phyloP scores from a whole-genome alignment of 1,140 invertebrate species.

The Musca domestica region DNA sequence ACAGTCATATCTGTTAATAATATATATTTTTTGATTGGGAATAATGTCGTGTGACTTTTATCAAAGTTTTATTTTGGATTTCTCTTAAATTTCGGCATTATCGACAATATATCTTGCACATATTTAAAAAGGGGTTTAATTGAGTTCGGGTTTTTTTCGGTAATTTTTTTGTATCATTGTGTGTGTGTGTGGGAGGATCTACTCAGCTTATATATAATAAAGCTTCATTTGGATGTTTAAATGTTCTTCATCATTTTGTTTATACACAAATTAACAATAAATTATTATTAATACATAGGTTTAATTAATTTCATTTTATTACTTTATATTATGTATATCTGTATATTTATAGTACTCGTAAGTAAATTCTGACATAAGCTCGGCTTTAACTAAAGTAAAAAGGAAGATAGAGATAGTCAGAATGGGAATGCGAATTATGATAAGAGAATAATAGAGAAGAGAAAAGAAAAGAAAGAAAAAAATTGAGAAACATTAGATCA shows the following conservation, averaged over 20 bases:
- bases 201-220: slow-evolving; percentile 23
- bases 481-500: background rate
- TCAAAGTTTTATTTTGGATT: too few relatives aligned
- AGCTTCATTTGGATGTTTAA: slow-evolving; percentile 15
- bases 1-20: too few relatives aligned
- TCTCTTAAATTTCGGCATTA: too few relatives aligned
- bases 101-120: too few relatives aligned
- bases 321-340: slow-evolving; percentile 12
- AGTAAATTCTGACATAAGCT: slow-evolving; percentile 24
- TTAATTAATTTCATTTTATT: slow-evolving; percentile 12
- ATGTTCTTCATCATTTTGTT: slow-evolving; percentile 5
- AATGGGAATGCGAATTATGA: background rate
- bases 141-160: too few relatives aligned
- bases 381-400: slow-evolving; percentile 16
- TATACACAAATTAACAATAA: slow-evolving; percentile 26
- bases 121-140: too few relatives aligned
- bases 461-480: background rate
- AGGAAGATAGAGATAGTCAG: background rate
- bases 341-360: slow-evolving; percentile 15
- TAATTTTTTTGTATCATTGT: background rate
- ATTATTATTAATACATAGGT: slow-evolving; percentile 4
- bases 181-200: background rate
- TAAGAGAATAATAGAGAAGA: background rate
- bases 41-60: too few relatives aligned
- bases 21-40: too few relatives aligned